These are phyloP conservation scores for Macaca mulatta DNA, from an alignment of 2,113 vertebrate species.

Conservation along the genomic window DNA sequence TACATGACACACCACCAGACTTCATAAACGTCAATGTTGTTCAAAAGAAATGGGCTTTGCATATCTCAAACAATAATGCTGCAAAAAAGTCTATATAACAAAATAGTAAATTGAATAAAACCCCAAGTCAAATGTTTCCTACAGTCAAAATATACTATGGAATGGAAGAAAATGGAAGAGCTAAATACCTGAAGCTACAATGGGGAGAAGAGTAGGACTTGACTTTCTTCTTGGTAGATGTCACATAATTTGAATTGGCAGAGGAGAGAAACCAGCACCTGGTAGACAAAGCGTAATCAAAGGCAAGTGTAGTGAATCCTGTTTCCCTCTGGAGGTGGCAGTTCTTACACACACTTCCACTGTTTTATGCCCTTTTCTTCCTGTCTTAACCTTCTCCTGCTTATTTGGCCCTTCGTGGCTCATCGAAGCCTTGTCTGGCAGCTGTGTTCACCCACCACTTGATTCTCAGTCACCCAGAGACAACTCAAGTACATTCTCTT, in stretches of 20 bases:
- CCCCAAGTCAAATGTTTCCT: neutral
- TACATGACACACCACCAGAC: neutral
- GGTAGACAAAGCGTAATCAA: neutral
- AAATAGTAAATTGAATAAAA: conserved; percentile 12
- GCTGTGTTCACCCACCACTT: neutral
- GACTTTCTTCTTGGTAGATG: neutral
- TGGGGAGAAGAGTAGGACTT: neutral
- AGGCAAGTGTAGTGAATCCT: neutral
- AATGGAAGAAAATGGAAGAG: neutral
- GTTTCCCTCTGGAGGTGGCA: neutral
- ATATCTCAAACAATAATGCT: neutral
- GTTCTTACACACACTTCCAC: neutral
- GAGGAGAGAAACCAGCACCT: neutral
- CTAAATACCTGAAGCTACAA: neutral
- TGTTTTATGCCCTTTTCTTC: neutral
- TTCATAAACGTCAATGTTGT: neutral
- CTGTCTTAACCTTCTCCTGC: neutral
- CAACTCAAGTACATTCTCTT: neutral
- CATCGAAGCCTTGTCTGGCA: neutral
- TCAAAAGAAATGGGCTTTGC: neutral
- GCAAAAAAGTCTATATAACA: neutral
- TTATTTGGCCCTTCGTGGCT: neutral
- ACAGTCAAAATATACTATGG: neutral
- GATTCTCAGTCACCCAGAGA: neutral
- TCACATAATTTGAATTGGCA: neutral